Conservation (phyloP, 2,888 invertebrate genomes). For the Scrobipalpa atriplicella region DNA sequence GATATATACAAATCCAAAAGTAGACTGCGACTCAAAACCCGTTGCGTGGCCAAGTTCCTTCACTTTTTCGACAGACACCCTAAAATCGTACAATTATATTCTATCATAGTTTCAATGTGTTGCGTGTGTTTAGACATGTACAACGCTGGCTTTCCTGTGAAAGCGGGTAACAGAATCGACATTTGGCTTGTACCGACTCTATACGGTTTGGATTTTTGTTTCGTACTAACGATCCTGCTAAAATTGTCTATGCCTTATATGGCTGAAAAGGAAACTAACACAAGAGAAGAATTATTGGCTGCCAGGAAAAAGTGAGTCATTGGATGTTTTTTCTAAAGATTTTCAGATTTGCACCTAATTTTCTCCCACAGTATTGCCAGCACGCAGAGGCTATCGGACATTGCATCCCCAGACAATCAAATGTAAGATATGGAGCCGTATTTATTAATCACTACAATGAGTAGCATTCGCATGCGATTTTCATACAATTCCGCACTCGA, state of each 20-base stretch:
- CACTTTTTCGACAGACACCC: background rate
- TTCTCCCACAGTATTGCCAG: too few relatives aligned
- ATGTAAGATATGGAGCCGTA: too few relatives aligned
- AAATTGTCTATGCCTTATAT: background rate
- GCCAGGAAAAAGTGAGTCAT: background rate
- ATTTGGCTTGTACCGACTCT: background rate
- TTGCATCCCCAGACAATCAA: too few relatives aligned
- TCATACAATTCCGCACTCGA: too few relatives aligned
- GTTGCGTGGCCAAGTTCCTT: background rate
- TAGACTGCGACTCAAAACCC: too few relatives aligned
- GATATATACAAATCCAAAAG: too few relatives aligned
- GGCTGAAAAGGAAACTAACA: background rate
- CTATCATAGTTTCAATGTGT: background rate
- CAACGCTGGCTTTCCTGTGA: slow-evolving; percentile 20
- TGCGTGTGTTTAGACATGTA: slow-evolving; percentile 6
- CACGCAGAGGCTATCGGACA: too few relatives aligned
- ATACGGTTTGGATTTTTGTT: background rate
- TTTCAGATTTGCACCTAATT: too few relatives aligned
- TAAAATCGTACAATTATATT: background rate
- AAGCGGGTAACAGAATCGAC: background rate
- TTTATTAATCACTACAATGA: too few relatives aligned
- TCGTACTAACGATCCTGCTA: background rate
- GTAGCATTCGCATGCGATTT: too few relatives aligned
- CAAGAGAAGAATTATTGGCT: background rate
- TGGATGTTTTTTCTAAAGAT: background rate